Conservation (phyloP, 2,888 invertebrate species). For the Fragum whitleyi region DNA sequence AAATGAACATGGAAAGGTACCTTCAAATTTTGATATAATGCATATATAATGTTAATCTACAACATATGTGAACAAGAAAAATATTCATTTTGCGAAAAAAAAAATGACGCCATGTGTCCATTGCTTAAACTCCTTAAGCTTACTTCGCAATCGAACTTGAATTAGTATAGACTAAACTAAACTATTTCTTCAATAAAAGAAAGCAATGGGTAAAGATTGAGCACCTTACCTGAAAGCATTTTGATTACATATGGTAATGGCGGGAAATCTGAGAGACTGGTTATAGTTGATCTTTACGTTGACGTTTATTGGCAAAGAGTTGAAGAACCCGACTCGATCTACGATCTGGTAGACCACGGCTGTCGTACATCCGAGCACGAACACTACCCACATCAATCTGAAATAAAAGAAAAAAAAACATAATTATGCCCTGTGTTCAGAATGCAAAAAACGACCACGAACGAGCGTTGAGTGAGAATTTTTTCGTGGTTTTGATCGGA, state of each 20-base stretch:
- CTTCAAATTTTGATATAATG: no score
- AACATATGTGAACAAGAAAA: no score
- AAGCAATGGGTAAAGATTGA: neutral
- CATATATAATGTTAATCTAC: no score
- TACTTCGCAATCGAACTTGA: no score
- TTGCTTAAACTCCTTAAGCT: no score
- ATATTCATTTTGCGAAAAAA: no score
- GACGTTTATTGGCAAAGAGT: conserved; percentile 72
- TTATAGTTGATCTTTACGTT: conserved; percentile 78
- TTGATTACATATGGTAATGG: conserved; percentile 78
- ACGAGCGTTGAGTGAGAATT: neutral
- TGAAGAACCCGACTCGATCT: conserved; percentile 71
- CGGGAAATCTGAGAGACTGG: conserved; percentile 73
- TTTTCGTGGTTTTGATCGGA: neutral
- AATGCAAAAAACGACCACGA: neutral
- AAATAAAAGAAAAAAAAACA: no score
- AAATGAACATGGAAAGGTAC: no score
- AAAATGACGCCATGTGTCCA: no score
- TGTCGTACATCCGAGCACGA: conserved; percentile 67
- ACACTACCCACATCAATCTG: conserved; percentile 73
- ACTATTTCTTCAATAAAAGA: no score
- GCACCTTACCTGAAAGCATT: conserved; percentile 76
- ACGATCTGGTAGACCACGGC: conserved; percentile 72
- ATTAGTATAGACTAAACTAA: no score
- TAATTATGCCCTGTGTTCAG: neutral